Evolutionary conservation across 2,888 invertebrate genomes (phyloP).

Genomic region (Spialia ferax): DNA sequence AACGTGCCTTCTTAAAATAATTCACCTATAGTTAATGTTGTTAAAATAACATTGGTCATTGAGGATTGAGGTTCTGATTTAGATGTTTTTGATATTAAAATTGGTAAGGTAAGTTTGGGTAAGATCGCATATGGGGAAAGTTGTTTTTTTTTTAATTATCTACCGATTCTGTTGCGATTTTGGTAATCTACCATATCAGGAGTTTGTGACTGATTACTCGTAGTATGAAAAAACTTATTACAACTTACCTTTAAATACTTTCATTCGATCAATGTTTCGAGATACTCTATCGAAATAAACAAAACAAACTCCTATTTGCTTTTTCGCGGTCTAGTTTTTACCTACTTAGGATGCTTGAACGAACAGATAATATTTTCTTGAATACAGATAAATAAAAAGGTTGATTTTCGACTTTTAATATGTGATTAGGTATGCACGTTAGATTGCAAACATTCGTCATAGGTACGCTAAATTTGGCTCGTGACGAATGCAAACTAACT

Average conservation of each 20-base stretch:
- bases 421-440: constrained; percentile 39
- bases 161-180: too few species aligned
- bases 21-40: background rate
- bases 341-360: background rate
- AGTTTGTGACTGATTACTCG: too few species aligned
- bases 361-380: background rate
- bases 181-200: too few species aligned
- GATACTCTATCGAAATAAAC: background rate
- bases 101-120: too few species aligned
- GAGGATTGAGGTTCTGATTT: background rate
- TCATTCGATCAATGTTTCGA: too few species aligned
- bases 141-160: too few species aligned
- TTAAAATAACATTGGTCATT: constrained; percentile 3
- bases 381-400: constrained; percentile 7
- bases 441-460: constrained; percentile 18
- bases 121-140: too few species aligned
- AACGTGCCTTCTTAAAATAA: too few species aligned
- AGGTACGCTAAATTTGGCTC: constrained; percentile 28
- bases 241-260: too few species aligned
- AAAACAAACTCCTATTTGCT: too few species aligned
- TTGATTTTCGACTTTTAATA: background rate
- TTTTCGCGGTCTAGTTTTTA: too few species aligned
- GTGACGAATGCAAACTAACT: constrained; percentile 29
- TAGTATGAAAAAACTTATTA: too few species aligned
- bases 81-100: background rate